Percentiles rank a stretch among this genome's conserved stretches.
These are phyloP conservation scores for Irena cyanogastra DNA, from an alignment of 2,113 vertebrate genomes.

Conservation along the genomic window DNA sequence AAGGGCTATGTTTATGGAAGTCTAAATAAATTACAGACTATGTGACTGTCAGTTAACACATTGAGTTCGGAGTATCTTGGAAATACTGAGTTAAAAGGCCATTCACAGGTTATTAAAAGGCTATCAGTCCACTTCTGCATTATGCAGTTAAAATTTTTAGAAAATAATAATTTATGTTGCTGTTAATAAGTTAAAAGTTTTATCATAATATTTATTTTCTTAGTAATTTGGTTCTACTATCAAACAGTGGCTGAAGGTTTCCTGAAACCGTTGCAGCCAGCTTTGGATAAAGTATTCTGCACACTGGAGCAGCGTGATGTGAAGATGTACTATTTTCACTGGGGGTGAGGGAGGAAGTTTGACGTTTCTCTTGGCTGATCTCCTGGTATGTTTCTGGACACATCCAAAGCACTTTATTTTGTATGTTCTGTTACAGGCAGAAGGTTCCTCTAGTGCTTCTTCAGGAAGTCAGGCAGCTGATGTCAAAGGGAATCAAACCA, in stretches of 20 bases:
- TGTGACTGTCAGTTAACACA: background rate
- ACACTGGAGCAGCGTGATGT: accelerated
- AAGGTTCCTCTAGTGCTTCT: constrained; percentile 79
- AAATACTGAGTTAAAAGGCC: background rate
- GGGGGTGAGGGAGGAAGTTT: background rate
- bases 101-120: background rate
- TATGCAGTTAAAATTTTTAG: background rate
- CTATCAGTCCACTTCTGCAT: background rate
- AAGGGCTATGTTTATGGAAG: background rate
- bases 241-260: background rate
- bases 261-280: background rate
- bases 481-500: constrained; percentile 75
- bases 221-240: background rate
- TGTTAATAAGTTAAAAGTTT: background rate
- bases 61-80: background rate
- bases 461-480: constrained; percentile 77
- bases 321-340: background rate
- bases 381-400: background rate
- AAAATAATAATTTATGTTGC: background rate
- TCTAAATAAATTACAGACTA: background rate
- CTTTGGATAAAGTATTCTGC: background rate
- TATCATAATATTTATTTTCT: background rate
- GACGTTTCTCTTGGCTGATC: background rate
- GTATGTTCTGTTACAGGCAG: constrained; percentile 70
- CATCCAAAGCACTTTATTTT: background rate